These are phyloP conservation scores for Poecilia wingei DNA, from an alignment of 2,797 vertebrate species.

Conservation along the genomic window DNA sequence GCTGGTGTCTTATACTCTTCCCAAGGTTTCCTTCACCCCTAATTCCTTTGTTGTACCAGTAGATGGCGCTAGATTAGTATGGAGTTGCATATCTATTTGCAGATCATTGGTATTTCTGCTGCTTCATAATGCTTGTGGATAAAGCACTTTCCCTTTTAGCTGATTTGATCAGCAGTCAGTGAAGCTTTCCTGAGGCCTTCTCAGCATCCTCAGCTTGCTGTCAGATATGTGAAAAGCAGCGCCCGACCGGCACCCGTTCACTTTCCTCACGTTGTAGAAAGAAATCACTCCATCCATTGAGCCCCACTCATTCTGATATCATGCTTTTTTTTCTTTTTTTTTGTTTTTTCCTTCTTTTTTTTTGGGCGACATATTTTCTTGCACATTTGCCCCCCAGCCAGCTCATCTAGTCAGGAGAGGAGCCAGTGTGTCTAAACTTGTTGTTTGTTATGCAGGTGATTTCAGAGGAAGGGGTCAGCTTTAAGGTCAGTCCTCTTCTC, in stretches of 20 bases:
- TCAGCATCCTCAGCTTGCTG: background rate
- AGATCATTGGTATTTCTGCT: background rate
- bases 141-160: background rate
- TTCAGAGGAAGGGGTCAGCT: constrained; percentile 89
- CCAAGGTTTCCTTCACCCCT: background rate
- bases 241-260: constrained; percentile 1
- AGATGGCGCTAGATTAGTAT: constrained; percentile 54
- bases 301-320: constrained; percentile 49
- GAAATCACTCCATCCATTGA: constrained; percentile 65
- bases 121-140: background rate
- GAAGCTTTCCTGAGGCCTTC: background rate
- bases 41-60: constrained; percentile 35
- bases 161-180: constrained; percentile 8
- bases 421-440: constrained; percentile 83
- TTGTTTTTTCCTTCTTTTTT: constrained; percentile 19
- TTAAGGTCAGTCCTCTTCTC: constrained; percentile 86
- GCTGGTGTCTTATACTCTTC: background rate
- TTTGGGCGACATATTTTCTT: constrained; percentile 36
- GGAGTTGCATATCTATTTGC: constrained; percentile 1
- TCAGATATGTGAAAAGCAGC: constrained; percentile 8
- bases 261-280: constrained; percentile 20
- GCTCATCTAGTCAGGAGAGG: constrained; percentile 60
- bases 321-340: constrained; percentile 38
- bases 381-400: constrained; percentile 53
- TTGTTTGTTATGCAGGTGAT: constrained; percentile 88